Conservation (phyloP, 2,797 vertebrate species). For the Hyperoplus lanceolatus region DNA sequence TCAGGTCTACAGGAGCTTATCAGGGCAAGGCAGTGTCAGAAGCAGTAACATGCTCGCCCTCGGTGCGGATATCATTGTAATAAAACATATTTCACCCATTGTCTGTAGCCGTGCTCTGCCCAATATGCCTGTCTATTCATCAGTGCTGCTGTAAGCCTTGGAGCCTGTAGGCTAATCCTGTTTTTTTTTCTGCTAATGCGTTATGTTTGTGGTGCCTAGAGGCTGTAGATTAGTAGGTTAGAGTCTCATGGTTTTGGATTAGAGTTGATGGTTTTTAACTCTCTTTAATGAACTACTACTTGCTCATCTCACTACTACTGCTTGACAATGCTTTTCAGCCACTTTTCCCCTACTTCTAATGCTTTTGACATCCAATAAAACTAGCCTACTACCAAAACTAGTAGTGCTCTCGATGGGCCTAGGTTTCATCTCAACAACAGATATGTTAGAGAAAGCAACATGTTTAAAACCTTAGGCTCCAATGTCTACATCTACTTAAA, state of each 20-base stretch:
- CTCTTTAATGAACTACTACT: conserved; percentile 24
- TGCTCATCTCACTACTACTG: not conserved
- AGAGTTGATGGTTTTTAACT: conserved; percentile 38
- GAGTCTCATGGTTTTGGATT: conserved; percentile 27
- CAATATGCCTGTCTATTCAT: conserved; percentile 52
- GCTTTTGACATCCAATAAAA: not conserved
- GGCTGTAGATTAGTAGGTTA: conserved; percentile 50
- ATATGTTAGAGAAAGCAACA: too few species aligned
- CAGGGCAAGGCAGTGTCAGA: conserved; percentile 66
- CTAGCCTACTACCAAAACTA: too few species aligned
- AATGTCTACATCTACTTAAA: too few species aligned
- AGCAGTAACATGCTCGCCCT: conserved; percentile 49
- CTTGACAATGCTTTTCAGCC: not conserved
- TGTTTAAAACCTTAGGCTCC: too few species aligned
- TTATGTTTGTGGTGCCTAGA: conserved; percentile 48
- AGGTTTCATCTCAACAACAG: too few species aligned
- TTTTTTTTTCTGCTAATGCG: conserved; percentile 59
- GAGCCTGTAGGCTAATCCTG: conserved; percentile 58
- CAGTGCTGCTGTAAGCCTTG: conserved; percentile 29
- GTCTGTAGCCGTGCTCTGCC: conserved; percentile 43
- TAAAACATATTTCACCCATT: conserved; percentile 62
- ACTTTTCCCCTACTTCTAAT: not conserved
- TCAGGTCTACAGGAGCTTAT: conserved; percentile 71
- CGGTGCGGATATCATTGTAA: conserved; percentile 53
- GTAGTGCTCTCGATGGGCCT: too few species aligned